Evolutionary conservation across 2,113 vertebrate species (phyloP), one percentile per base, ranked within the genome.

Genomic region (Benitochromis conjunctus): DNA sequence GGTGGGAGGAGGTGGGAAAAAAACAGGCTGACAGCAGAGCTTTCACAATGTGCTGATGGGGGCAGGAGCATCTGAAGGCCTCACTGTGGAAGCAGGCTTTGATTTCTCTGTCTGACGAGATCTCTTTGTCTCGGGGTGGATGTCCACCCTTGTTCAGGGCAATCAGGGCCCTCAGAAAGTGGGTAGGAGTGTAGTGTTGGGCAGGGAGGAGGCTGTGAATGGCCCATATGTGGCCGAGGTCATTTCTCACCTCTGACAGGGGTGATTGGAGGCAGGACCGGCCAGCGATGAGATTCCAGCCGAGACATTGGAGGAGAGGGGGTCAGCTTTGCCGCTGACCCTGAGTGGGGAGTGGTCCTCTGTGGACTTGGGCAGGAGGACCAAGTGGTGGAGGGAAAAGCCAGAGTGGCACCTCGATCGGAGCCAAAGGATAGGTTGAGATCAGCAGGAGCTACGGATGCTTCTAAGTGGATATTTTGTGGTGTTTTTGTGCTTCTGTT

Each of bases 241-340:
- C 92, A 94, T 96, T 94, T 93, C 95, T 97, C 96, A 97, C 97
- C 96, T 97, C 95, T 96, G 94, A 95, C 92, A 86, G 95, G 91
- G 82, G 95, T 95, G 94, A 97, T 96, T 79, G 95, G 96, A 83
- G 94, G 96, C 92, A 97, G 96, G 78, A 96, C 95, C 3, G 95
- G 90, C 94, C 92, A 96, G 87, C 41, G 9, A 53, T 5, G 84
- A 87, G 95, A 92, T 94, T 95, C 95, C 91, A 94, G 92, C 88
- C 91, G 90, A 85, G 95, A 91, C 90, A 80, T 83, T 18, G 46
- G 31, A 0, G 80, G 69, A 83, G 90, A 82, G 6, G 87, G 88
- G 48, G 80, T 19, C 0, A 3, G 87, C 79, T 84, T 92, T 85
- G 87, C 80, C 79, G 90, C 86, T 90, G 91, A 92, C 85, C 92